Conservation (phyloP, 2,113 vertebrate genomes). For the Microcebus jonahi region DNA sequence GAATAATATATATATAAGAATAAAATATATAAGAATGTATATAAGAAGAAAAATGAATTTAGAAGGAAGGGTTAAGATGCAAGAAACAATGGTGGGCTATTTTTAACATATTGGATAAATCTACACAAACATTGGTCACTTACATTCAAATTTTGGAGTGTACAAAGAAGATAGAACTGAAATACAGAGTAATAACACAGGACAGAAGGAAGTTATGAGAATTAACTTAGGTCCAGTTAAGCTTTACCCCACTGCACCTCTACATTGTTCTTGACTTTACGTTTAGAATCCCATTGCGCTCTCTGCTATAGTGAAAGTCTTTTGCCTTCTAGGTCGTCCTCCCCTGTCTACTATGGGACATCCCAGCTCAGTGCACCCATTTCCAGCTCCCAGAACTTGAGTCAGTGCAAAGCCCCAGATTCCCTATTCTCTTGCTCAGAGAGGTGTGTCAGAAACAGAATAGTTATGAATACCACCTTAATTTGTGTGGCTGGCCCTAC, state of each 20-base stretch:
- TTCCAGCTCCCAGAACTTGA: background rate
- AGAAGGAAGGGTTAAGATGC: background rate
- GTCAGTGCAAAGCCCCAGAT: background rate
- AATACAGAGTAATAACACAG: background rate
- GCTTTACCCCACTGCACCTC: background rate
- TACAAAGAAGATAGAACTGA: background rate
- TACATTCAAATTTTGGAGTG: background rate
- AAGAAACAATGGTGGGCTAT: background rate
- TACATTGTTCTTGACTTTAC: background rate
- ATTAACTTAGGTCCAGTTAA: background rate
- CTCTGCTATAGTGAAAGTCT: background rate
- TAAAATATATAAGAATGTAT: no score
- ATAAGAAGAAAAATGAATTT: background rate
- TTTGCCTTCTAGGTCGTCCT: background rate
- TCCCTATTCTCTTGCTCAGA: background rate
- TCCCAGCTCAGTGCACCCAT: background rate
- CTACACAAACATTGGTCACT: background rate
- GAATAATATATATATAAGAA: no score
- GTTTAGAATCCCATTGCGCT: background rate
- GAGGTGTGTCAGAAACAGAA: background rate
- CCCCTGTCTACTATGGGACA: background rate
- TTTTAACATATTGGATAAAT: background rate
- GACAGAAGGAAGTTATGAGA: background rate
- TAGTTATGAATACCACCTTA: fast-evolving
- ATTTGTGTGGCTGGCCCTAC: background rate